Conservation (phyloP, 2,797 vertebrate genomes). For the Cynodonichthys magdalenae region DNA sequence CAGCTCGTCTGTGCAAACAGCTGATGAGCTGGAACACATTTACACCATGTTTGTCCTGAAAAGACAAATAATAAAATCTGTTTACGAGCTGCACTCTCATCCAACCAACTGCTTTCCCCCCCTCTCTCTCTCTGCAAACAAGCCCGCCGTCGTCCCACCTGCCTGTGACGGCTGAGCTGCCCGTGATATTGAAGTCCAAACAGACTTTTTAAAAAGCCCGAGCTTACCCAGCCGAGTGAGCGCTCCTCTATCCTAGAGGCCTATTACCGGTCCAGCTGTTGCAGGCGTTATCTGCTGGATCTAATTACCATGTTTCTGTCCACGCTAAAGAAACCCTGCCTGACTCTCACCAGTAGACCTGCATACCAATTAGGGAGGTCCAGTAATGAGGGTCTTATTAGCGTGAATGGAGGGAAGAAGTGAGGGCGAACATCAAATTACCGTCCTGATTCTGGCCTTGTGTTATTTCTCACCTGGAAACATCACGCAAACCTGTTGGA, state of each 20-base stretch:
- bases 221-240: conserved; percentile 37
- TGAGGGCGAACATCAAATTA: conserved; percentile 13
- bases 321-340: conserved; percentile 71
- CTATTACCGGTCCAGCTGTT: conserved; percentile 70
- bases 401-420: conserved; percentile 44
- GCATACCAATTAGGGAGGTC: conserved; percentile 57
- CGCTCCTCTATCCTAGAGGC: conserved; percentile 40
- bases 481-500: conserved; percentile 5
- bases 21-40: conserved; percentile 1
- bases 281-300: conserved; percentile 67
- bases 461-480: not conserved
- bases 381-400: conserved; percentile 52
- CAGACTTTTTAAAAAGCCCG: conserved; percentile 46
- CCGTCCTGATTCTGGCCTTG: not conserved
- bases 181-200: conserved; percentile 34
- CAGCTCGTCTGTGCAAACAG: conserved; percentile 18
- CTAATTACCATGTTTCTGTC: conserved; percentile 74
- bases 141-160: conserved; percentile 15
- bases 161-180: not conserved
- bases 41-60: conserved; percentile 9
- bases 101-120: not conserved
- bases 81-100: conserved; percentile 22
- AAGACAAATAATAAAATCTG: conserved; percentile 16
- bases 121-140: conserved; percentile 52
- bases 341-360: conserved; percentile 69